Conservation (phyloP, 1,140 invertebrate species). For the Zophobas morio region DNA sequence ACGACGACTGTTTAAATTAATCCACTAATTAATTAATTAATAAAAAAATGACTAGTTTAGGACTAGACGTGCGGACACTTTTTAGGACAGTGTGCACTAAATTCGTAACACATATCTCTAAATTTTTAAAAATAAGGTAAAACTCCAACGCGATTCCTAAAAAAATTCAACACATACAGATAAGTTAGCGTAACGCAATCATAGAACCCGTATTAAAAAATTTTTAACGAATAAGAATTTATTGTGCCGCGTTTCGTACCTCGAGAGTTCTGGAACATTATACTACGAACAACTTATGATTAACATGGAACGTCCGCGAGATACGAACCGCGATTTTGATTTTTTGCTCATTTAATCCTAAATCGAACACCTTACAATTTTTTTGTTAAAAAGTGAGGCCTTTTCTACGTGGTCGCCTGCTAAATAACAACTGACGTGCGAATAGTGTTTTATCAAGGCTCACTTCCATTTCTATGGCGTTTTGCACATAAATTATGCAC, state of each 20-base stretch:
- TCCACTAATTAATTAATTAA: neutral
- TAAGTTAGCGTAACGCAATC: conserved; percentile 63
- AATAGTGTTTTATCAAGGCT: conserved; percentile 57
- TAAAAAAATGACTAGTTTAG: conserved; percentile 29
- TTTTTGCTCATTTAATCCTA: conserved; percentile 66
- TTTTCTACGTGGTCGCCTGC: conserved; percentile 48
- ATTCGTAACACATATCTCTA: conserved; percentile 31
- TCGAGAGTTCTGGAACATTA: conserved; percentile 64
- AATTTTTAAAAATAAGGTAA: conserved; percentile 41
- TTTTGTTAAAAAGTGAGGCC: conserved; percentile 47
- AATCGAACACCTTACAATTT: conserved; percentile 53
- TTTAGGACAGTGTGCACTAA: conserved; percentile 58
- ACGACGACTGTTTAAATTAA: neutral
- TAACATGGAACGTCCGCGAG: conserved; percentile 64
- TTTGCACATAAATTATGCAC: conserved; percentile 62
- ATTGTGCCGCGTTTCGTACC: conserved; percentile 61
- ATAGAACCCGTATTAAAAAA: conserved; percentile 64
- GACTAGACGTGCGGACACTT: conserved; percentile 55
- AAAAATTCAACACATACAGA: conserved; percentile 63
- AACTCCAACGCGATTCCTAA: conserved; percentile 57
- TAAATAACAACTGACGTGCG: conserved; percentile 49
- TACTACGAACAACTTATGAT: conserved; percentile 66
- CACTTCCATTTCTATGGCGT: conserved; percentile 58
- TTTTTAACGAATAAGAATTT: conserved; percentile 61
- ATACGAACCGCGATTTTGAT: conserved; percentile 64